Conservation (phyloP, 2,888 invertebrate genomes). For the Willowsia nigromaculata region DNA sequence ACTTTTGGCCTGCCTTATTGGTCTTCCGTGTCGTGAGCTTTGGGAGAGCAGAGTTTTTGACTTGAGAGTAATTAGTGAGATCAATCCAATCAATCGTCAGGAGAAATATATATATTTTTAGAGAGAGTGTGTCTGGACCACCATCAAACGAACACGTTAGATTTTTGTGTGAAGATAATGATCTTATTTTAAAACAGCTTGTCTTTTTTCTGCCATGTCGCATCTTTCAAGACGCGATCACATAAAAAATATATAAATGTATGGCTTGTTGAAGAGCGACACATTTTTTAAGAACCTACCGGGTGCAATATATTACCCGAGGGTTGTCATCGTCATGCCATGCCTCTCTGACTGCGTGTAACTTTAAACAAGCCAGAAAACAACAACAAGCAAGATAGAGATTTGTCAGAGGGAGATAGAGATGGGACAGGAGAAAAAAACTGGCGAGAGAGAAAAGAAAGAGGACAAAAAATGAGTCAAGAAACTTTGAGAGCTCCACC, state of each 20-base stretch:
- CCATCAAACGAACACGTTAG: constrained; percentile 25
- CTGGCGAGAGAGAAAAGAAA: too few species aligned
- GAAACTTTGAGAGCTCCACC: constrained; percentile 43
- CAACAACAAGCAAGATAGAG: constrained; percentile 21
- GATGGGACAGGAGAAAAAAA: too few species aligned
- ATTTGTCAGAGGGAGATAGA: constrained; percentile 12
- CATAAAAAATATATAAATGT: neutral
- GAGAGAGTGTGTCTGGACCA: neutral
- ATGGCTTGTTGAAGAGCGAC: too few species aligned
- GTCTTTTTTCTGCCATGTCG: neutral
- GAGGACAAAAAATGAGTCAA: constrained; percentile 17
- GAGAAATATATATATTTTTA: neutral
- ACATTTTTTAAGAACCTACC: constrained; percentile 8
- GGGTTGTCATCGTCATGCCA: constrained; percentile 55
- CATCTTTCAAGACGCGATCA: constrained; percentile 31
- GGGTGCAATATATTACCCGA: constrained; percentile 60
- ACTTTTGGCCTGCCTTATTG: constrained; percentile 38
- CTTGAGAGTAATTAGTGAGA: constrained; percentile 53
- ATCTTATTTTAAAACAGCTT: constrained; percentile 2
- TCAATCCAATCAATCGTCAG: constrained; percentile 49
- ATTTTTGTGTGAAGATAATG: neutral
- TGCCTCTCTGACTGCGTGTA: constrained; percentile 16
- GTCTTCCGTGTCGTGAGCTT: constrained; percentile 18
- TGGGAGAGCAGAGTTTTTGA: too few species aligned
- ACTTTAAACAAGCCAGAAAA: constrained; percentile 50